Conservation (phyloP, 2,888 invertebrate genomes). For the Drosophila anomalata region DNA sequence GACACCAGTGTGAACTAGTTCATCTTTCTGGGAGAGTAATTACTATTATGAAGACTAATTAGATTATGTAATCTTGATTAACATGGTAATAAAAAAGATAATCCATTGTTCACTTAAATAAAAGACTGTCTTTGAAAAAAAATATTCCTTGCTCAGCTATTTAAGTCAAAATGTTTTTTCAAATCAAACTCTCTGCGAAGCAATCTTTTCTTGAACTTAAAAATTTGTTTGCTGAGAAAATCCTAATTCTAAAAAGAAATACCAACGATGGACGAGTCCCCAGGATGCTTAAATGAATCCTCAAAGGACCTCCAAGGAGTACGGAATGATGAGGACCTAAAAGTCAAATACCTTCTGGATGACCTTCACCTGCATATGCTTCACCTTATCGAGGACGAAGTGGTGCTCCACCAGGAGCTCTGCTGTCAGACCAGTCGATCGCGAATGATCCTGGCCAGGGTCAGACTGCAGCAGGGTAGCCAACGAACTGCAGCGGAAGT, state of each 20-base stretch:
- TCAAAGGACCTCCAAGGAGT: not conserved
- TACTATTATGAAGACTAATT: not conserved
- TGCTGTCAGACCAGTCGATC: slow-evolving; percentile 33
- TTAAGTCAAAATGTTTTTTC: slow-evolving; percentile 34
- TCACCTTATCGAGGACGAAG: slow-evolving; percentile 47
- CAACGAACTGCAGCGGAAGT: slow-evolving; percentile 1
- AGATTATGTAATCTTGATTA: not conserved
- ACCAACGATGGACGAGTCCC: not conserved
- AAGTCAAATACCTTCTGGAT: slow-evolving; percentile 38
- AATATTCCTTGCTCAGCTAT: not conserved
- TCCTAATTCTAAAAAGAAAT: not conserved
- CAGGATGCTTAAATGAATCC: not conserved
- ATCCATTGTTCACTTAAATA: not conserved
- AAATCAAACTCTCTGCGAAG: slow-evolving; percentile 7
- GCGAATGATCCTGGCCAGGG: slow-evolving; percentile 45
- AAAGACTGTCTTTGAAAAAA: no score
- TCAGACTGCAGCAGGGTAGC: slow-evolving; percentile 51
- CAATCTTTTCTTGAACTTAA: not conserved
- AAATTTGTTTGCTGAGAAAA: not conserved
- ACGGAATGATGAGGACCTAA: not conserved
- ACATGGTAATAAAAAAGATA: not conserved
- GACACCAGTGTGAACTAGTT: slow-evolving; percentile 19
- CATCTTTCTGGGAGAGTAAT: slow-evolving; percentile 26
- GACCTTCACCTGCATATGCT: slow-evolving; percentile 45
- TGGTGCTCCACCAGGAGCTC: slow-evolving; percentile 16